phyloP scores from a whole-genome alignment of 2,797 vertebrate species.

The Cossypha caffra region DNA sequence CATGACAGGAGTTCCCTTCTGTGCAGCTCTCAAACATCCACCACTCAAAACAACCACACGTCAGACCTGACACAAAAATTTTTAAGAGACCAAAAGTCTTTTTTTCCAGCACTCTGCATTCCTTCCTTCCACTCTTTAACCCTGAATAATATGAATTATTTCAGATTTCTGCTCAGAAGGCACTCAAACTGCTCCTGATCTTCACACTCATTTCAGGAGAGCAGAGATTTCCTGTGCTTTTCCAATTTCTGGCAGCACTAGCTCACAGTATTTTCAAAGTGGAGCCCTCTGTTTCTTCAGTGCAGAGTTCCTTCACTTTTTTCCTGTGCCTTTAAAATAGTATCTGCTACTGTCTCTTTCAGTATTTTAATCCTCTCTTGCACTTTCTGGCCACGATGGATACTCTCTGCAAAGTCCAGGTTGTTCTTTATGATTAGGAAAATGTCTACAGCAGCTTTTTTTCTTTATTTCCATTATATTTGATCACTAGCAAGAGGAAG shows the following conservation, averaged over 20 bases:
- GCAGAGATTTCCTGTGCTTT: not conserved
- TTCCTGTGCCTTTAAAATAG: not conserved
- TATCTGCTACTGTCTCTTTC: not conserved
- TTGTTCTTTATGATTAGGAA: not conserved
- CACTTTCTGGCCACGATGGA: rapidly evolving
- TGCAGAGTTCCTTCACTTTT: not conserved
- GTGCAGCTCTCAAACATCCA: not conserved
- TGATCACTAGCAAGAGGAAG: not conserved
- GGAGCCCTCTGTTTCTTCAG: not conserved
- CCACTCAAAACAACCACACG: rapidly evolving
- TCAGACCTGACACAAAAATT: not conserved
- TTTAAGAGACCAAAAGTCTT: not conserved
- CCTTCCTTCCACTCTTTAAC: not conserved
- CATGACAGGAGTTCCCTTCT: not conserved
- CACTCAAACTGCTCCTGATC: not conserved
- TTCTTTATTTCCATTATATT: not conserved
- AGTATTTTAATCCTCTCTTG: not conserved
- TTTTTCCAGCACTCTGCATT: not conserved
- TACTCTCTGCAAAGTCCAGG: not conserved
- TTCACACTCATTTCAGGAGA: not conserved
- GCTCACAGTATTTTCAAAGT: not conserved
- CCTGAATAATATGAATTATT: not conserved
- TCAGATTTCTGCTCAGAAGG: not conserved
- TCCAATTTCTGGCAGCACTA: not conserved
- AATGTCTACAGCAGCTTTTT: not conserved